Base-by-base conservation (phyloP, 2,113 vertebrate species). In the Formicarius rufipectus region DNA sequence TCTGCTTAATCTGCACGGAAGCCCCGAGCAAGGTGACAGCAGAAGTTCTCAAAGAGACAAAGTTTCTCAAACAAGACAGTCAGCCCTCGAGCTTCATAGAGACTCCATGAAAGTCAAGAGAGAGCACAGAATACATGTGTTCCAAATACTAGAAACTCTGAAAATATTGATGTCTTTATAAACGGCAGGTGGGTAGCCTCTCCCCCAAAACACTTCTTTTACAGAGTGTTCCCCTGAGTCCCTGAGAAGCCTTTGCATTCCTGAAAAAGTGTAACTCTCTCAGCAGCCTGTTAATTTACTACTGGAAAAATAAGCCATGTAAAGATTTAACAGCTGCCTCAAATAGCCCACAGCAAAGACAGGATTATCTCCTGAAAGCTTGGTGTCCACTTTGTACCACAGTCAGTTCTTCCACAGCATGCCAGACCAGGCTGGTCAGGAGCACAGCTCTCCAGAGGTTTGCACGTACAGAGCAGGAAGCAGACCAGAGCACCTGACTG, bases 11-110 rank as follows among this genome's bases (percentile, higher is more conserved):
- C 81, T 67, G 75, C 87, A 92, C 53, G 66, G 42, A 88, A 91
- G 73, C 92, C 81, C 58, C 13, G 5, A 93, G 88, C 94, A 96
- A 96, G 85, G 90, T 79, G 90, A 94, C 59, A 92, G 53, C 59
- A 84, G 15, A 84, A 91, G 78, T 68, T 91, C 72, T 93, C 82
- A 81, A 75, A 87, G 71, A 87, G 23, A 88, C 18, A 40, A 88
- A 50, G 50, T 52, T n/a, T 28, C 50, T 52, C 25, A 68, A 95
- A 91, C 47, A 80, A 90, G 94, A 85, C 55, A 95, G 87, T 86
- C 80, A 96, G 84, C 76, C 85, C 95, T 88, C 12, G 7, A 96
- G 93, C 90, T 93, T 56, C 88, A 88, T 42, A 83, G 14, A 91
- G n/a, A 35, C 63, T 73, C 75, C 37, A 77, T 85, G 31, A 18